A percentile compares a stretch with the other conserved stretches of the same genome.
These are phyloP conservation scores for Argyresthia goedartella DNA, from an alignment of 2,888 invertebrate species.

Conservation along the genomic window DNA sequence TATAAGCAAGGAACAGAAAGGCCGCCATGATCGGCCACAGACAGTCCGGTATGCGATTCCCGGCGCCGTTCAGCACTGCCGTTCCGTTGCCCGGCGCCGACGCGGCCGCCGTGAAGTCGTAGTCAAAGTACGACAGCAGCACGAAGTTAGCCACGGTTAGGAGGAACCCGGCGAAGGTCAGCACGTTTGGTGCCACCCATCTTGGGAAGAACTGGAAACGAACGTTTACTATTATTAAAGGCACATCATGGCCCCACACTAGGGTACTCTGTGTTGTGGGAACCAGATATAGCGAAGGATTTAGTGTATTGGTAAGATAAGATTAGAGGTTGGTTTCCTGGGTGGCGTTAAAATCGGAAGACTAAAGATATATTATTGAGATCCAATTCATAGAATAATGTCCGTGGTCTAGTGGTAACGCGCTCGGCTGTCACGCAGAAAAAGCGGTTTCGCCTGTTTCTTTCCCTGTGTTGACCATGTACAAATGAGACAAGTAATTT, in stretches of 20 bases:
- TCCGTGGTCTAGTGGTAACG: too few relatives aligned
- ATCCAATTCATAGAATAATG: too few relatives aligned
- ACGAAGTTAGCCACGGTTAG: constrained; percentile 90
- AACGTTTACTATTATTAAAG: background rate
- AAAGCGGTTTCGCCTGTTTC: too few relatives aligned
- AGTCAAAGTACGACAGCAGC: constrained; percentile 89
- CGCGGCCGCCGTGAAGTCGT: constrained; percentile 82
- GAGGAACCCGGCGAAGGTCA: constrained; percentile 95
- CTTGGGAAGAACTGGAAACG: constrained; percentile 85
- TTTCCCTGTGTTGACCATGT: too few relatives aligned
- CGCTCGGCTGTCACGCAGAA: too few relatives aligned
- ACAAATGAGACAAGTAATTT: too few relatives aligned
- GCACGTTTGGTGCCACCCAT: constrained; percentile 97
- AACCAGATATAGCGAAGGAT: too few relatives aligned
- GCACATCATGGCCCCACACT: background rate
- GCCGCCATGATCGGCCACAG: constrained; percentile 89
- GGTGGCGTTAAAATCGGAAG: too few relatives aligned
- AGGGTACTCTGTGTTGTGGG: too few relatives aligned
- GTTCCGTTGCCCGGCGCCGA: constrained; percentile 53
- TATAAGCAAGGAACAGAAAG: constrained; percentile 95
- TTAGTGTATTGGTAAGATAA: too few relatives aligned
- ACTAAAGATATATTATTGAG: too few relatives aligned
- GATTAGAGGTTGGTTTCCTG: too few relatives aligned
- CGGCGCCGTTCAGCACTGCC: constrained; percentile 34
- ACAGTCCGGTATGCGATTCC: constrained; percentile 80